Conservation (phyloP, 2,888 invertebrate genomes). For the Ophioninae sp. region DNA sequence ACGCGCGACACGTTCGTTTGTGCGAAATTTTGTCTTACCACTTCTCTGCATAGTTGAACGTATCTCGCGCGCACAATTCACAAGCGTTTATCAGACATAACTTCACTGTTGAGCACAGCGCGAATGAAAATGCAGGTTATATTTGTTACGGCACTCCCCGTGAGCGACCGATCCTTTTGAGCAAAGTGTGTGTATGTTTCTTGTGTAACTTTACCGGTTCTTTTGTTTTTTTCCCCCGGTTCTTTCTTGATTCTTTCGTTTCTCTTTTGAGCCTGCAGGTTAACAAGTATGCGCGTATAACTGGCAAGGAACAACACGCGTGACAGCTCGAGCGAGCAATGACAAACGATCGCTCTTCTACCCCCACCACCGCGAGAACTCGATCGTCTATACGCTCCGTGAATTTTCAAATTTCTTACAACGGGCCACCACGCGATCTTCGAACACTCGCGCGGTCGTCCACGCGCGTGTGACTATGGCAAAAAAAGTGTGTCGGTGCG, state of each 20-base stretch:
- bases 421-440: constrained; percentile 8
- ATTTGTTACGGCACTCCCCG: constrained; percentile 21
- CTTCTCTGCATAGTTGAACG: constrained; percentile 72
- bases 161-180: constrained; percentile 6
- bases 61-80: constrained; percentile 42
- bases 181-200: neutral
- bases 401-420: constrained; percentile 65
- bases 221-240: constrained; percentile 15
- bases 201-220: constrained; percentile 22
- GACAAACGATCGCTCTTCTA: constrained; percentile 48
- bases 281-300: constrained; percentile 19
- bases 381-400: constrained; percentile 33
- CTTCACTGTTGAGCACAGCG: constrained; percentile 48
- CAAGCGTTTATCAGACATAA: constrained; percentile 60
- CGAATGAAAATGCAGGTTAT: constrained; percentile 28
- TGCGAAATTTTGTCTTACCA: constrained; percentile 66
- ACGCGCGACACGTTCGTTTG: neutral
- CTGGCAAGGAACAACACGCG: constrained; percentile 54
- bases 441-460: constrained; percentile 40
- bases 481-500: neutral
- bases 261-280: constrained; percentile 28
- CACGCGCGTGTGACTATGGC: neutral
- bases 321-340: constrained; percentile 62
- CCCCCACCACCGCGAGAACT: constrained; percentile 4
- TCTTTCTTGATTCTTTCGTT: constrained; percentile 18